Evolutionary conservation across 2,113 vertebrate genomes (phyloP).

Genomic region (Phasianus colchicus): DNA sequence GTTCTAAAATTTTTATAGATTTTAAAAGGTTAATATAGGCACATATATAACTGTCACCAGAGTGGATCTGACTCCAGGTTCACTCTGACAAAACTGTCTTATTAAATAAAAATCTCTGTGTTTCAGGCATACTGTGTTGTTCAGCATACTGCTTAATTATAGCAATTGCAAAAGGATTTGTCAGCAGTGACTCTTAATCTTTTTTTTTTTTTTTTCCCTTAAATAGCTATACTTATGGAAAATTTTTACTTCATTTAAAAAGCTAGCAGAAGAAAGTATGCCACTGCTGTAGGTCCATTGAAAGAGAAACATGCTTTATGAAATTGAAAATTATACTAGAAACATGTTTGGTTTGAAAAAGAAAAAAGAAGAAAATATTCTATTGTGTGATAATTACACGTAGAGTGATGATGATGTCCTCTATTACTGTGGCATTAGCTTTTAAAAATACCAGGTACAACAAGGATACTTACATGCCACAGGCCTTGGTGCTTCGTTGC

Average conservation of each 20-base stretch:
- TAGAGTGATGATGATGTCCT: not conserved
- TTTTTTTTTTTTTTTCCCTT: not conserved
- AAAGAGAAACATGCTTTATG: not conserved
- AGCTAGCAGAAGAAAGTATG: not conserved
- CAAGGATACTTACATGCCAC: not conserved
- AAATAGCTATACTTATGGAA: not conserved
- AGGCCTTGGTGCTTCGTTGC: not conserved
- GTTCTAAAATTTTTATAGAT: not conserved
- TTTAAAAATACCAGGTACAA: not conserved
- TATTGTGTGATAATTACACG: not conserved
- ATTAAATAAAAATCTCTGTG: not conserved
- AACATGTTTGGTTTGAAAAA: not conserved
- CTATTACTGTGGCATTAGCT: not conserved
- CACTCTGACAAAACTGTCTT: not conserved
- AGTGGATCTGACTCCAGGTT: not conserved
- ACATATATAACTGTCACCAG: not conserved
- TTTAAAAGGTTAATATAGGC: not conserved
- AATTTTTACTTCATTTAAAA: not conserved
- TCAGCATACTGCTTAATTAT: not conserved
- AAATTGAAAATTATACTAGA: not conserved
- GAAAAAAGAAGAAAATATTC: not conserved
- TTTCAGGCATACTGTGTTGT: not conserved
- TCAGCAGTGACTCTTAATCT: not conserved
- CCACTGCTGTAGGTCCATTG: not conserved
- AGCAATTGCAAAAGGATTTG: not conserved